phyloP scores from a whole-genome alignment of 1,140 invertebrate species.

The Drosophila parabipectinata region DNA sequence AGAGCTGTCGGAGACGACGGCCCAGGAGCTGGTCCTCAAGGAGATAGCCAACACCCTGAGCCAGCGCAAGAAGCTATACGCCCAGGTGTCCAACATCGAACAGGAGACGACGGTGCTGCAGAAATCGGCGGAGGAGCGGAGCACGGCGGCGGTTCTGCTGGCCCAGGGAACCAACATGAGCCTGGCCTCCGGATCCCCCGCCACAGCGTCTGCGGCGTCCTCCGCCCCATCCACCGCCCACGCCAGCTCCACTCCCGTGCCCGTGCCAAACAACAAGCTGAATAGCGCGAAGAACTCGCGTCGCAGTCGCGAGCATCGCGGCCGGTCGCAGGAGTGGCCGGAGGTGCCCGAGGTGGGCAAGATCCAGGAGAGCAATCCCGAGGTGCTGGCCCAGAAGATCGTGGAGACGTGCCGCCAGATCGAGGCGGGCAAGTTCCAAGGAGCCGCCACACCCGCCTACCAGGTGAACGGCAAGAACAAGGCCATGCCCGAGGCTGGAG shows the following conservation, averaged over 20 bases:
- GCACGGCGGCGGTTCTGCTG: conserved; percentile 85
- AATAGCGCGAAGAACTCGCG: conserved; percentile 85
- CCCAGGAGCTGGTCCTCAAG: conserved; percentile 91
- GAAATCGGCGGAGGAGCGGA: conserved; percentile 87
- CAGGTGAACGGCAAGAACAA: conserved; percentile 49
- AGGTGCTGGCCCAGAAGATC: conserved; percentile 94
- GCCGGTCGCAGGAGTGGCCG: conserved; percentile 94
- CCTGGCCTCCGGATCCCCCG: conserved; percentile 62
- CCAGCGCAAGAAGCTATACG: conserved; percentile 91
- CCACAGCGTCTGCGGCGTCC: conserved; percentile 6
- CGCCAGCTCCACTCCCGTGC: conserved; percentile 32
- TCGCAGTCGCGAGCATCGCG: conserved; percentile 89
- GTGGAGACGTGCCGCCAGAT: conserved; percentile 94
- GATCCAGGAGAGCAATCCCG: conserved; percentile 96
- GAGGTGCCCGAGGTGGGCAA: conserved; percentile 94
- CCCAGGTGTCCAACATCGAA: conserved; percentile 90
- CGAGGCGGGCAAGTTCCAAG: conserved; percentile 89
- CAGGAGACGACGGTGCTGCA: conserved; percentile 90
- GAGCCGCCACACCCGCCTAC: conserved; percentile 12
- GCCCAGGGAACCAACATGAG: conserved; percentile 82
- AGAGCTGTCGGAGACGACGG: conserved; percentile 86
- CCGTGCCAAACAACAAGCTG: conserved; percentile 51
- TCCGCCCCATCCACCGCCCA: conserved; percentile 32
- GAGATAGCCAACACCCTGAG: conserved; percentile 93
- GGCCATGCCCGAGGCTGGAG: conserved; percentile 16